Conservation (phyloP, 1,140 invertebrate genomes). For the Cotesia vestalis region DNA sequence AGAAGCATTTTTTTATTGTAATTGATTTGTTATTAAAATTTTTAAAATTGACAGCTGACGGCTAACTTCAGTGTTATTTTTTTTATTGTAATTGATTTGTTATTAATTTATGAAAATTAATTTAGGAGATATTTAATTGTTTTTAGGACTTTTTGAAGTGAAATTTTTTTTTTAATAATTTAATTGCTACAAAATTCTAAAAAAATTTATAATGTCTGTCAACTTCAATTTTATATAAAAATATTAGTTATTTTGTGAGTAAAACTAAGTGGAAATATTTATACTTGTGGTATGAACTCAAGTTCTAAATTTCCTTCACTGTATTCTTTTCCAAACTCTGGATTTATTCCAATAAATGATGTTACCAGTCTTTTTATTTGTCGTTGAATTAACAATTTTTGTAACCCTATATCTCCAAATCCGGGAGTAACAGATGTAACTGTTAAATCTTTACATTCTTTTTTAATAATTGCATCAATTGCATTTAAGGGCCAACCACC, state of each 20-base stretch:
- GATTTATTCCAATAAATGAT: conserved; percentile 99
- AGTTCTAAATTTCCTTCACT: conserved; percentile 91
- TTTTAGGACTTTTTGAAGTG: too few species aligned
- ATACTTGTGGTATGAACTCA: conserved; percentile 91
- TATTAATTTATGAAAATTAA: too few species aligned
- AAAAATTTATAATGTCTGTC: too few species aligned
- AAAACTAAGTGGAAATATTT: conserved; percentile 71
- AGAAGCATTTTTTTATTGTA: too few species aligned
- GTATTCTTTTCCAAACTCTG: conserved; percentile 95
- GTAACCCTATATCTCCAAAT: conserved; percentile 94
- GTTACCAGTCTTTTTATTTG: conserved; percentile 93
- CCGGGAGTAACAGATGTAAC: conserved; percentile 98
- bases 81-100: too few species aligned
- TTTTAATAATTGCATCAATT: conserved; percentile 82
- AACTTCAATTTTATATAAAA: too few species aligned
- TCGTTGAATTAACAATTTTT: conserved; percentile 83
- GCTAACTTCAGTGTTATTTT: too few species aligned
- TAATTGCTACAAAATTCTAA: too few species aligned
- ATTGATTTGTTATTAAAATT: too few species aligned
- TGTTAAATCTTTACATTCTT: conserved; percentile 81
- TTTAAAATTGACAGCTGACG: too few species aligned
- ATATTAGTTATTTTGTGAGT: conserved; percentile 72
- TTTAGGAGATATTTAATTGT: too few species aligned
- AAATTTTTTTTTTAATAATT: too few species aligned
- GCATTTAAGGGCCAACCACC: conserved; percentile 99